Percentiles rank a stretch among this genome's conserved stretches.
Evolutionary conservation across 2,113 vertebrate species (phyloP).

Genomic region (Chrysochloris asiatica): DNA sequence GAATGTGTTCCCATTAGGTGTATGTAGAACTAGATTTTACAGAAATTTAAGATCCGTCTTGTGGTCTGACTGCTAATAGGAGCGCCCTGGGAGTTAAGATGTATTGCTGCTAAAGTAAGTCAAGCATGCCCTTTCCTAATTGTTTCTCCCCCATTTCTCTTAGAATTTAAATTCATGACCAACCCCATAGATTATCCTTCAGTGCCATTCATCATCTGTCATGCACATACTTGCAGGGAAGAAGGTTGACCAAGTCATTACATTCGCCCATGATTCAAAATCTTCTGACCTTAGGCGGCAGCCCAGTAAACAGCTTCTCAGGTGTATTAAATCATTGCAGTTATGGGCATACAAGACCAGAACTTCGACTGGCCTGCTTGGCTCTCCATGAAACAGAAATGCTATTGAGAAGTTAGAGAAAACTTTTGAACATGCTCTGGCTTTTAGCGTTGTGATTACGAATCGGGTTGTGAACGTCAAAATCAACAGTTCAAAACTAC

Average conservation of each 20-base stretch:
- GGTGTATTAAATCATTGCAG: conserved; percentile 48
- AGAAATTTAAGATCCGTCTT: conserved; percentile 40
- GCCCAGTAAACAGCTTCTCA: neutral
- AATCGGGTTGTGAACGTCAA: no score
- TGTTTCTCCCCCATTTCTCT: conserved; percentile 31
- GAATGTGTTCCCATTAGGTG: conserved; percentile 21
- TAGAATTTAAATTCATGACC: conserved; percentile 52
- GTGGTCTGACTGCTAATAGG: neutral
- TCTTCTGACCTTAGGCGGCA: neutral
- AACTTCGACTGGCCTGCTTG: conserved; percentile 38
- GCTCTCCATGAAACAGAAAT: conserved; percentile 29
- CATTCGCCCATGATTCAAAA: conserved; percentile 41
- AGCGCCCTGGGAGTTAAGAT: conserved; percentile 3
- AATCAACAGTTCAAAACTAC: no score
- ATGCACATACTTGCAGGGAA: conserved; percentile 18
- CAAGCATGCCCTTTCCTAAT: conserved; percentile 40
- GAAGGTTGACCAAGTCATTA: neutral
- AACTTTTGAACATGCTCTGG: conserved; percentile 32
- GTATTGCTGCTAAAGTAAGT: neutral
- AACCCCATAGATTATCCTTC: conserved; percentile 3
- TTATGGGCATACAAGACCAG: neutral
- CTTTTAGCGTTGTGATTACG: no score
- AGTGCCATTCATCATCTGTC: conserved; percentile 47
- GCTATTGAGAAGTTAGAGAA: conserved; percentile 4
- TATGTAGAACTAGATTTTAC: conserved; percentile 16